A percentile compares a stretch with the other conserved stretches of the same genome.
These are phyloP conservation scores for Heliconius nattereri DNA, from an alignment of 1,140 invertebrate genomes.

Conservation along the genomic window DNA sequence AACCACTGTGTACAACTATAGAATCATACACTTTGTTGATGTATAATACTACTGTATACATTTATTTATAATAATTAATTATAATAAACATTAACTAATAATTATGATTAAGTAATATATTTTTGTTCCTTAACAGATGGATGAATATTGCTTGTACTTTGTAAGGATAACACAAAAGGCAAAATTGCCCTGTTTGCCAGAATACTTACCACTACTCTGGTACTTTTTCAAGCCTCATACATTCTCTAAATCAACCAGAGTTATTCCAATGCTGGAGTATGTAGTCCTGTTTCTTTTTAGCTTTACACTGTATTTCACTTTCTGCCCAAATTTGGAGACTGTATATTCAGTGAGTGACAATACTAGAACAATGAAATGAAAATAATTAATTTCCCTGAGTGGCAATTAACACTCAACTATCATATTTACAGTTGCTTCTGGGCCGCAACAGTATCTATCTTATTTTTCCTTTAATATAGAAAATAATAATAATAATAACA, in stretches of 20 bases:
- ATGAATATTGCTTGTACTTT: constrained; percentile 81
- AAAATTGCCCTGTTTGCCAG: constrained; percentile 75
- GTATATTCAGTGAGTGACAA: no score
- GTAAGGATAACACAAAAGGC: constrained; percentile 81
- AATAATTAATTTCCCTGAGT: no score
- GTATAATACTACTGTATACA: constrained; percentile 7
- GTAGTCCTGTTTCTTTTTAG: neutral
- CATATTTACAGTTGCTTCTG: no score
- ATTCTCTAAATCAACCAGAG: constrained; percentile 79
- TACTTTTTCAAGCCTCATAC: constrained; percentile 84
- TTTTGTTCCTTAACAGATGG: constrained; percentile 58
- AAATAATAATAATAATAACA: no score
- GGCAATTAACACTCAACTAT: no score
- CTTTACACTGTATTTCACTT: neutral
- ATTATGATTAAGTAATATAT: neutral
- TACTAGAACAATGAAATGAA: no score
- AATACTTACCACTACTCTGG: constrained; percentile 81
- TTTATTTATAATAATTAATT: neutral
- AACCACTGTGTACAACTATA: no score
- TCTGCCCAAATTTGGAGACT: no score
- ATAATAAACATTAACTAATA: no score
- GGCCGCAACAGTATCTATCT: no score
- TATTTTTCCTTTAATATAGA: no score
- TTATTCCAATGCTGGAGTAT: constrained; percentile 83
- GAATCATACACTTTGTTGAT: no score